Base-by-base conservation (phyloP, 2,113 vertebrate genomes). In the Cygnus buccinator region DNA sequence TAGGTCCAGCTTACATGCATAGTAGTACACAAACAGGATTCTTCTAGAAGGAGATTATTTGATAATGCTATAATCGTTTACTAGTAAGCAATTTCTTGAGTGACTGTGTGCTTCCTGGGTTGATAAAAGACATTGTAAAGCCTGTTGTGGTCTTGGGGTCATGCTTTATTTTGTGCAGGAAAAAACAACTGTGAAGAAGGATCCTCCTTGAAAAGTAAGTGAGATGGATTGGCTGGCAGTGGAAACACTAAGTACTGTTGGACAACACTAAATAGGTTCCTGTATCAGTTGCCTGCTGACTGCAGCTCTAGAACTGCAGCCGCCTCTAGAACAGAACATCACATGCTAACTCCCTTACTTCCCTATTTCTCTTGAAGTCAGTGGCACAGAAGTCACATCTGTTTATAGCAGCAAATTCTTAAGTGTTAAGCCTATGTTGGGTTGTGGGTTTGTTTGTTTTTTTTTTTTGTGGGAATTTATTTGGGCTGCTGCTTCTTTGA, bases 1-100 rank as follows among this genome's bases (percentile, higher is more conserved):
- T 99, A 96, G 33, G 98, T 98, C 43, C 62, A 37, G 3, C 33
- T 63, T 41, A 58, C 68, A 52, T 67, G 26, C 10, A 41, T 71
- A 54, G 23, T 25, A 29, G 43, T 89, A 87, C 52, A 77, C 35
- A 80, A 84, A 80, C n/a, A 78, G 9, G 29, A 63, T 54, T 81
- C 37, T 83, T 79, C 31, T 50, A 46, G n/a, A 7, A 46, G 67
- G 33, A 84, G 26, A 81, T 35, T 89, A 37, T 84, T 87, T 92
- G 26, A 35, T 92, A 87, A 58, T 84, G 67, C 52, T 63, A 0
- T 76, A 11, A 58, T 81, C 1, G 13, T 57, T 87, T 84, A 54
- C 35, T 67, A 4, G 3, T 46, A 65, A 74, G 71, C 2, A 0
- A 21, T 63, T 78, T 86, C 25, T 44, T 85, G 55, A 76, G 62